These are phyloP conservation scores for Yponomeuta sedellus DNA, from an alignment of 2,888 invertebrate genomes.

Conservation along the genomic window DNA sequence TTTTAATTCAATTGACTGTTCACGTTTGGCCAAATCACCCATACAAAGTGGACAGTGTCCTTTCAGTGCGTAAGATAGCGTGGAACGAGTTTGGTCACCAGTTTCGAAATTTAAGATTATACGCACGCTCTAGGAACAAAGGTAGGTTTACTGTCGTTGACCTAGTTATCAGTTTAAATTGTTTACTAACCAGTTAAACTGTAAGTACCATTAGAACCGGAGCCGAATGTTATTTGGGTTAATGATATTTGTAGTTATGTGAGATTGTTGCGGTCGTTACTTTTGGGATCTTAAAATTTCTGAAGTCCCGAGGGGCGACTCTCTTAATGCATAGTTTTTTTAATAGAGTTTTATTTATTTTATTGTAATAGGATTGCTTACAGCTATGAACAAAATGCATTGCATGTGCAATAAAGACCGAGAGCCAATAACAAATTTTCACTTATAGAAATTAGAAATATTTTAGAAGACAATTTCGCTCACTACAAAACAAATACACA, in stretches of 20 bases:
- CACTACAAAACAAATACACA: too few relatives aligned
- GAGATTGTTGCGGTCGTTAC: not conserved
- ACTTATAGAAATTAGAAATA: too few relatives aligned
- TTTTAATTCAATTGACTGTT: too few relatives aligned
- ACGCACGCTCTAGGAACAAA: not conserved
- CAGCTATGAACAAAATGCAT: too few relatives aligned
- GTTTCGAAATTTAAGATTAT: not conserved
- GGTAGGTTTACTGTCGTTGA: not conserved
- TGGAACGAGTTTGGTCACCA: not conserved
- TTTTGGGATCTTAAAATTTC: not conserved
- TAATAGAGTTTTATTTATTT: too few relatives aligned
- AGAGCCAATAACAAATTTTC: too few relatives aligned
- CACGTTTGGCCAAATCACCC: too few relatives aligned
- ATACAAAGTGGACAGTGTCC: too few relatives aligned
- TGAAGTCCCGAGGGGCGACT: not conserved
- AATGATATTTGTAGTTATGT: conserved; percentile 41
- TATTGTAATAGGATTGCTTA: too few relatives aligned
- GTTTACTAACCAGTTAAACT: conserved; percentile 20
- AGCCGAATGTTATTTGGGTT: conserved; percentile 38
- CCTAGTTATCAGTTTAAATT: conserved; percentile 9
- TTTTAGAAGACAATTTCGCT: too few relatives aligned
- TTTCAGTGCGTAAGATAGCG: not conserved
- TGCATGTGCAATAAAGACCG: too few relatives aligned
- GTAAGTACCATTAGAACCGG: conserved; percentile 20
- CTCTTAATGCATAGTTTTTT: too few relatives aligned